A percentile compares a stretch with the other conserved stretches of the same genome.
phyloP scores from a whole-genome alignment of 2,113 vertebrate genomes.

The Anoura caudifer region DNA sequence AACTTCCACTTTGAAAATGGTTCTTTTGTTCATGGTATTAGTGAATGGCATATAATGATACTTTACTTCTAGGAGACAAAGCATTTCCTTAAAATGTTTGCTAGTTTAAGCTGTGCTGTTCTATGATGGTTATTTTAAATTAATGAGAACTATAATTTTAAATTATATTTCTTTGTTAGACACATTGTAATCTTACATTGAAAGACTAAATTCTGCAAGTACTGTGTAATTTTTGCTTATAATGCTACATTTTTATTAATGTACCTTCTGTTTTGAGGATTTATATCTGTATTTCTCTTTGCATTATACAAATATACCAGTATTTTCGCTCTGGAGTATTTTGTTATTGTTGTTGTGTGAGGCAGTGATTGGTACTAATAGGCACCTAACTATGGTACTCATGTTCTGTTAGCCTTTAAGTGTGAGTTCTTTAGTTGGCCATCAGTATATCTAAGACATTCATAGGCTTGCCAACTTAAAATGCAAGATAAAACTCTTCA shows the following conservation, averaged over 20 bases:
- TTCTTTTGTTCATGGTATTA: constrained; percentile 63
- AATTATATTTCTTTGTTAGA: constrained; percentile 61
- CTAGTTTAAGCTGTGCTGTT: constrained; percentile 64
- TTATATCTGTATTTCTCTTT: constrained; percentile 77
- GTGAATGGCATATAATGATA: constrained; percentile 61
- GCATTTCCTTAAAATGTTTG: constrained; percentile 69
- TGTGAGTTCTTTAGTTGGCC: neutral
- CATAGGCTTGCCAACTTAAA: neutral
- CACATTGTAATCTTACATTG: constrained; percentile 50
- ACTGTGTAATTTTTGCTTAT: constrained; percentile 73
- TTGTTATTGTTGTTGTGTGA: neutral
- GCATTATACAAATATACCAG: constrained; percentile 76
- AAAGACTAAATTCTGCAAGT: constrained; percentile 70
- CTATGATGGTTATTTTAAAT: constrained; percentile 63
- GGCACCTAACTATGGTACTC: neutral
- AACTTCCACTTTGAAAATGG: constrained; percentile 68
- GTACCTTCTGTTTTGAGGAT: constrained; percentile 70
- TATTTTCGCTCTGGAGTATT: constrained; percentile 74
- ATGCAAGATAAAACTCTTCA: constrained; percentile 2
- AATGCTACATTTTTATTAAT: constrained; percentile 72
- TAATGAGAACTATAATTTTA: constrained; percentile 63
- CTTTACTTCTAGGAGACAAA: constrained; percentile 66
- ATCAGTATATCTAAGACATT: neutral
- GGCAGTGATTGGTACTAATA: neutral
- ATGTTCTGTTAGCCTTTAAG: neutral